phyloP scores from a whole-genome alignment of 2,888 invertebrate species.

The Acrocyrtus sp. region DNA sequence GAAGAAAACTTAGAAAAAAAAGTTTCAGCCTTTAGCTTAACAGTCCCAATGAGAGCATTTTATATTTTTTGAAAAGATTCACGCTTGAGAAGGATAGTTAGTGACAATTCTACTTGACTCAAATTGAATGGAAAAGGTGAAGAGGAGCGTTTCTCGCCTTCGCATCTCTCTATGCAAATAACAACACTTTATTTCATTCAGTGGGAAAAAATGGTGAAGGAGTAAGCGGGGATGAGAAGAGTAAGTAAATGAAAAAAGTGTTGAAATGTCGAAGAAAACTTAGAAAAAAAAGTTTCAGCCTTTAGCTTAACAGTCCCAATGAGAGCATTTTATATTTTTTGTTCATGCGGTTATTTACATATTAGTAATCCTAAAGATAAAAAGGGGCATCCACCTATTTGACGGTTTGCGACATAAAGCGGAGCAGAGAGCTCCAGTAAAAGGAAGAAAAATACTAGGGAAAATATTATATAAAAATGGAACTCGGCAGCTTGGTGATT shows the following conservation, averaged over 20 bases:
- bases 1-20: conserved; percentile 17
- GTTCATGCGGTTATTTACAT: conserved; percentile 26
- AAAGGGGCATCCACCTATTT: too few relatives aligned
- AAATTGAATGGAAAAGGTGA: conserved; percentile 37
- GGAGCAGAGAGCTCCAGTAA: too few relatives aligned
- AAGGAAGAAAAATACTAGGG: too few relatives aligned
- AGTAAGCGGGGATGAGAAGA: not conserved
- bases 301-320: conserved; percentile 22
- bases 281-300: conserved; percentile 16
- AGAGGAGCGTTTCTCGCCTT: not conserved
- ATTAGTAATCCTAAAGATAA: too few relatives aligned
- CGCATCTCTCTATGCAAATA: not conserved
- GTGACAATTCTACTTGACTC: conserved; percentile 9
- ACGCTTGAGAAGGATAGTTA: conserved; percentile 20
- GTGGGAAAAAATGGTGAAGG: not conserved
- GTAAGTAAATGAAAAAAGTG: conserved; percentile 23
- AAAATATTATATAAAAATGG: too few relatives aligned
- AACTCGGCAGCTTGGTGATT: too few relatives aligned
- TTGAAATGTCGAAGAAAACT: conserved; percentile 14
- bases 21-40: conserved; percentile 16
- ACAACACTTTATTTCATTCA: not conserved
- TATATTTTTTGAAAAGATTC: conserved; percentile 23
- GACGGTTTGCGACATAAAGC: too few relatives aligned
- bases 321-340: conserved; percentile 30
- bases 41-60: conserved; percentile 34